Evolutionary conservation across 1,140 invertebrate genomes (phyloP).

Genomic region (Epicauta chinensis): DNA sequence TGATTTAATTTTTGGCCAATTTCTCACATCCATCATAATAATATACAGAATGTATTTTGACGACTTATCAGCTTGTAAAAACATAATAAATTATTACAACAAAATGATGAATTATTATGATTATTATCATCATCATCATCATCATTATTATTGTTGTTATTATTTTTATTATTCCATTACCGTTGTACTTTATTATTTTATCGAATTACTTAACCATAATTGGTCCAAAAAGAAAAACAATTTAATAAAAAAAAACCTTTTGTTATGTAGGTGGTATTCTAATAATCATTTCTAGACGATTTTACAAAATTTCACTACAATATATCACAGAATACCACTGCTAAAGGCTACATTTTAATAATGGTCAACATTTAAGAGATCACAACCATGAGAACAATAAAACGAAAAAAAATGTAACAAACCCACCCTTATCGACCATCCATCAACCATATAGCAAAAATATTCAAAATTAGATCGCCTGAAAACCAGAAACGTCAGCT

Average conservation of each 20-base stretch:
- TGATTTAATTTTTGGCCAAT: no score
- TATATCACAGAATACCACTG: conserved; percentile 5
- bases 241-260: not conserved
- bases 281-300: not conserved
- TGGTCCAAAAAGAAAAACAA: no score
- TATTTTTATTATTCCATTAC: no score
- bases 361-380: not conserved
- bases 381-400: no score
- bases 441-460: no score
- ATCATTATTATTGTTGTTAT: no score
- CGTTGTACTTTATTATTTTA: no score
- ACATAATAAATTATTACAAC: conserved; percentile 10
- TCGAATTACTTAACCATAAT: no score
- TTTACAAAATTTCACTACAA: not conserved
- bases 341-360: conserved; percentile 17
- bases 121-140: no score
- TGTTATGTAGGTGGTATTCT: not conserved
- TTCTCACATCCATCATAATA: no score
- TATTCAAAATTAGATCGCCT: not conserved
- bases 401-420: no score
- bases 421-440: no score
- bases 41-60: not conserved
- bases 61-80: conserved; percentile 9
- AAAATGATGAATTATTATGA: not conserved
- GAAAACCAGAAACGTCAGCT: conserved; percentile 1